Evolutionary conservation across 2,113 vertebrate genomes (phyloP).

Genomic region (Laterallus jamaicensis): DNA sequence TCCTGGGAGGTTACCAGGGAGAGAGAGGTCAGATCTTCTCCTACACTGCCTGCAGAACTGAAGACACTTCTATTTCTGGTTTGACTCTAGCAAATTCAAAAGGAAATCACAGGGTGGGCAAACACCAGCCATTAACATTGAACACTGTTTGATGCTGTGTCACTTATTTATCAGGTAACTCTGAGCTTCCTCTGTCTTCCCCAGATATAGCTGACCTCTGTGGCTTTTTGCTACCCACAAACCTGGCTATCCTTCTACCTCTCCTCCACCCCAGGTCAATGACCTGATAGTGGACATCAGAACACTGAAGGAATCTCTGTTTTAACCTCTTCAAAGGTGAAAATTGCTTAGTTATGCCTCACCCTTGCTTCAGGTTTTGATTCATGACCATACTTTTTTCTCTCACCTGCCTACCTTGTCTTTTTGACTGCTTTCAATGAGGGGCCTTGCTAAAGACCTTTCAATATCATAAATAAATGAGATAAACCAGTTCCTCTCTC

Average conservation of each 20-base stretch:
- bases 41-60: background rate
- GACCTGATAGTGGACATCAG: background rate
- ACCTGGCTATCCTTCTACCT: background rate
- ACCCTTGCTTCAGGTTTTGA: background rate
- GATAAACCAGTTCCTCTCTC: constrained; percentile 47
- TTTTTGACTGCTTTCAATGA: background rate
- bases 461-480: constrained; percentile 40
- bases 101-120: background rate
- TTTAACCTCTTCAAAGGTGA: background rate
- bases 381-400: background rate
- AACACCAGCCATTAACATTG: background rate
- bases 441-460: constrained; percentile 12
- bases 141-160: background rate
- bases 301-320: background rate
- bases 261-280: background rate
- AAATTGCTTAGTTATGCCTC: background rate
- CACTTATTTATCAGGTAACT: background rate
- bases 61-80: background rate
- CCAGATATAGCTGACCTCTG: background rate
- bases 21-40: background rate
- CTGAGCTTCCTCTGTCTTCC: background rate
- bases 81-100: background rate
- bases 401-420: background rate
- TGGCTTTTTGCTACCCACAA: background rate
- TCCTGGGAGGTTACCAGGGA: background rate